Evolutionary conservation across 2,797 vertebrate species (phyloP), one percentile per base, ranked within the genome.

Genomic region (Nyctibius grandis): DNA sequence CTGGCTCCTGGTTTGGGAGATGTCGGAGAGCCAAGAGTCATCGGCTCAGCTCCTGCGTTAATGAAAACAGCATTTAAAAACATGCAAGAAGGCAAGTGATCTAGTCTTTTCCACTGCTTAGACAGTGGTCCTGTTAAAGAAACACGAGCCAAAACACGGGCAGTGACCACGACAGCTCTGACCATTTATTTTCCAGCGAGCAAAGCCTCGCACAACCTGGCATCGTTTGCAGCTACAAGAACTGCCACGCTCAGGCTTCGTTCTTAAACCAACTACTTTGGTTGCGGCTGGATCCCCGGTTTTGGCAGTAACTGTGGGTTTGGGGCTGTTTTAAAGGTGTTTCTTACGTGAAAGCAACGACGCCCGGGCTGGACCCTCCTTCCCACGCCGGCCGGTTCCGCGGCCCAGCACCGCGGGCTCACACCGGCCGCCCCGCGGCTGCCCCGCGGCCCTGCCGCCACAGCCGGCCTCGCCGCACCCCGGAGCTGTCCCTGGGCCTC

Each of bases 11-110:
- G 20, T 9, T 56, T 56, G 22, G 54, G 54, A 14, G 54, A 56
- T 7, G 54, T 56, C 8, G 54, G 54, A 20, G 54, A 56, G 33
- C 54, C 54, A n/a, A 56, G 54, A 21, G 54, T 56, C 99, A 99
- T 99, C 1, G 99, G 99, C 97, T 99, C 99, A 68, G 96, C 95
- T 96, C 97, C 98, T 98, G 85, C 20, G 68, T 53, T 14, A 85
- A 88, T 8, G 63, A 89, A 93, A 72, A 75, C 7, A 80, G 38
- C 63, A 20, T 8, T 67, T 26, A 72, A 76, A 73, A 40, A 42
- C 51, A 65, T 1, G 11, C 42, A 51, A 42, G 10, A 31, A n/a
- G 9, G 5, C 5, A 40, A 63, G 7, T 0, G 28, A 33, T 6
- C 9, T 9, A 11, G 4, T 3, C 9, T 64, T 36, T 36, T 10